Conservation (phyloP, 2,797 vertebrate genomes). For the Eremophila alpestris region DNA sequence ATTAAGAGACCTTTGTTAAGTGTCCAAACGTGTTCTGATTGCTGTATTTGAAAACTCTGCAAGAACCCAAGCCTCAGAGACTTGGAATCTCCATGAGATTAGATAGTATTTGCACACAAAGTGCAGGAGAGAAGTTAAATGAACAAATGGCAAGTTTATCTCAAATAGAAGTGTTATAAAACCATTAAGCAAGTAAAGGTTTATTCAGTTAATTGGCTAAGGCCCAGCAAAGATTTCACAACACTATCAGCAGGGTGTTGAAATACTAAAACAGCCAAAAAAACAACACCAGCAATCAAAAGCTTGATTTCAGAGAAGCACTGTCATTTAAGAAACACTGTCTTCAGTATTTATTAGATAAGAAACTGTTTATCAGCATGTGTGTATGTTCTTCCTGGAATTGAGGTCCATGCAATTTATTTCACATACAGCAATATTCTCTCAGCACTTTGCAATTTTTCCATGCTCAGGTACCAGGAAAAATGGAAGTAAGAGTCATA, state of each 20-base stretch:
- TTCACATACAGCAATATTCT: neutral
- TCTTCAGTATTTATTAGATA: slow-evolving; percentile 22
- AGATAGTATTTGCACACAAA: neutral
- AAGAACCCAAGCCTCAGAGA: neutral
- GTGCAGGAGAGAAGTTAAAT: neutral
- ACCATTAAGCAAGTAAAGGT: slow-evolving; percentile 33
- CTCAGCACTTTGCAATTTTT: neutral
- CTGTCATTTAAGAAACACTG: neutral
- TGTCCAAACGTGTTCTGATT: neutral
- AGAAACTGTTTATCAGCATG: slow-evolving; percentile 8
- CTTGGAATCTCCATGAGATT: neutral
- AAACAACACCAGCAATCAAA: neutral
- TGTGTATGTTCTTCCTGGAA: neutral
- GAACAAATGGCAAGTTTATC: slow-evolving; percentile 5
- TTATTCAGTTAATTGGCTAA: slow-evolving; percentile 42
- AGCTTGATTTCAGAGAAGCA: neutral
- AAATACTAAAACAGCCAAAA: neutral
- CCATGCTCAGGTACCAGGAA: neutral
- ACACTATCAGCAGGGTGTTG: slow-evolving; percentile 26
- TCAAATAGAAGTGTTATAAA: slow-evolving; percentile 31
- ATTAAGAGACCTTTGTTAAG: neutral
- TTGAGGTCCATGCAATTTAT: neutral
- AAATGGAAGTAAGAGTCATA: neutral
- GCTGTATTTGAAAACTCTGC: neutral
- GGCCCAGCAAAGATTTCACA: slow-evolving; percentile 56